Evolutionary conservation across 2,797 vertebrate species (phyloP).

Genomic region (Zalophus californianus): DNA sequence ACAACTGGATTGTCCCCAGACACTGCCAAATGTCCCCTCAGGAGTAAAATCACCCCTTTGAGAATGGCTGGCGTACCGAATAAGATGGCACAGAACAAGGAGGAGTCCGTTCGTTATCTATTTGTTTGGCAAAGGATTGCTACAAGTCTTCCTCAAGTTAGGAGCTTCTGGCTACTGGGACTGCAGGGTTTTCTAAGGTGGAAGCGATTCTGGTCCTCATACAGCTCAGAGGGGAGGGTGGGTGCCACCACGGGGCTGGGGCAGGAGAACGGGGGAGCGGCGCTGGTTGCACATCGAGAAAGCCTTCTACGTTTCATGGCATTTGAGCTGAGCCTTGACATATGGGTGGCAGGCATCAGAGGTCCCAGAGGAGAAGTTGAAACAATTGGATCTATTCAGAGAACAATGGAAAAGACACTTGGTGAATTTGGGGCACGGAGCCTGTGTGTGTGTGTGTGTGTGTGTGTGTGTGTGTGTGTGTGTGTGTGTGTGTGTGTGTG

Average conservation of each 20-base stretch:
- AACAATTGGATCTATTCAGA: neutral
- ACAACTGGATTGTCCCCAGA: neutral
- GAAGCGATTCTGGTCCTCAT: neutral
- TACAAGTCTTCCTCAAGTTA: fast-evolving
- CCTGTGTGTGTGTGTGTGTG: neutral
- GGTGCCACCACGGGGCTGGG: neutral
- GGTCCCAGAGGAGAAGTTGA: neutral
- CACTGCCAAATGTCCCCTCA: neutral
- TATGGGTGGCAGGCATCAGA: neutral
- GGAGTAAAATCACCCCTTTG: neutral
- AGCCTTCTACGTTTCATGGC: neutral
- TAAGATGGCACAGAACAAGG: neutral
- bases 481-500: no score
- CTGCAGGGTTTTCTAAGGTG: neutral
- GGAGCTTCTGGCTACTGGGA: neutral
- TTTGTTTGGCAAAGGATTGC: fast-evolving
- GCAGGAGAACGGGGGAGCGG: no score
- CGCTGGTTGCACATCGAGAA: neutral
- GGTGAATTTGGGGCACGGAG: neutral
- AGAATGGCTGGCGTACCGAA: neutral
- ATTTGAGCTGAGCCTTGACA: neutral
- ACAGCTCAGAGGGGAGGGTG: neutral
- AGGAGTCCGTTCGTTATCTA: fast-evolving
- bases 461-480: neutral
- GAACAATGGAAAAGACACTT: neutral